Base-by-base conservation (phyloP, 2,113 vertebrate species). In the Antechinus flavipes region DNA sequence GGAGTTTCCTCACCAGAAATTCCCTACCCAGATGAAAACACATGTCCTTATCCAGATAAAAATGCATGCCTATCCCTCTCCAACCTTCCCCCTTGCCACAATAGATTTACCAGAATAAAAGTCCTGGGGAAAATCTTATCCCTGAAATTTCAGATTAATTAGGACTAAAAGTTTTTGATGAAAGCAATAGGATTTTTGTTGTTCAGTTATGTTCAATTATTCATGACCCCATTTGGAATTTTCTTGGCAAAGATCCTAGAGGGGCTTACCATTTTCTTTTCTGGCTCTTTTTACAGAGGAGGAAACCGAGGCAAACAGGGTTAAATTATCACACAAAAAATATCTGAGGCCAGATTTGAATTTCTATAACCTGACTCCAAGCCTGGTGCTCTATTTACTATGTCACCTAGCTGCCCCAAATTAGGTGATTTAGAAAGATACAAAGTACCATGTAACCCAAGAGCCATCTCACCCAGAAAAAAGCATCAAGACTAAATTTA, bases 131-230 rank as follows among this genome's bases (percentile, higher is more conserved):
- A 93, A 0, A 54, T 54, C 61, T 89, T n/a, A 24, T 42, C 35
- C 54, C 19, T 93, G 11, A 90, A 93, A 54, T 93, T 94, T 90
- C 91, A 91, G 68, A 93, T 93, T 93, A 93, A 42, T 76, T 91
- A 94, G 30, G 6, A 84, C 19, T 84, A 23, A 84, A 92, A 95
- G 23, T 26, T 58, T 49, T 19, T 58, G 35, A 76, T 6, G 68
- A 76, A 7, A 19, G 35, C 68, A 84, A 42, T 84, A 84, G n/a
- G n/a, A 84, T 42, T 84, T 35, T 35, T 68, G 30, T 68, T 68
- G 27, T 14, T 68, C 12, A 68, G 12, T 35, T 22, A 35, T 68
- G 16, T 35, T 27, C 30, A 35, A 35, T 1, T 68, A 30, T 16
- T 35, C 1, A 6, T 68, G 61, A 68, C 14, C 30, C 30, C 30